A percentile compares a stretch with the other conserved stretches of the same genome.
phyloP scores from a whole-genome alignment of 2,113 vertebrate genomes.

The Chaetodon auriga region DNA sequence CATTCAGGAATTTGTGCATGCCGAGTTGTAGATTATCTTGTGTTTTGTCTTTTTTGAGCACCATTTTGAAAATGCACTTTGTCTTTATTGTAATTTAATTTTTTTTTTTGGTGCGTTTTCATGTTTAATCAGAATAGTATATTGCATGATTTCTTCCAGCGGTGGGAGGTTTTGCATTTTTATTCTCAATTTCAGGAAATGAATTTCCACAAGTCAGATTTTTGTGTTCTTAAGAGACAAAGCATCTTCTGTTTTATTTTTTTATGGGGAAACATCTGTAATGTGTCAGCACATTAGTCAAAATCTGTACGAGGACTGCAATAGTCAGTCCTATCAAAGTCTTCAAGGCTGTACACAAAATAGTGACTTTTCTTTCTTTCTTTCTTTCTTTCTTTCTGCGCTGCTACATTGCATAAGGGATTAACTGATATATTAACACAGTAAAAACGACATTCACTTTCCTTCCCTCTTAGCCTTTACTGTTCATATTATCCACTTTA shows the following conservation, averaged over 20 bases:
- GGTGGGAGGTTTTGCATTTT: constrained; percentile 29
- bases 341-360: not conserved
- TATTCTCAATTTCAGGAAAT: constrained; percentile 5
- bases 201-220: not conserved
- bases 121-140: constrained; percentile 19
- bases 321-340: not conserved
- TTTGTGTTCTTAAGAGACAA: not conserved
- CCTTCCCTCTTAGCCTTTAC: not conserved
- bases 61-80: constrained; percentile 31
- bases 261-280: not conserved
- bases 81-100: not conserved
- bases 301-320: not conserved
- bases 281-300: constrained; percentile 7
- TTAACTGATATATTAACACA: not conserved
- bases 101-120: not conserved
- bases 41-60: constrained; percentile 32
- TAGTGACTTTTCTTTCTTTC: not conserved
- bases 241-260: not conserved
- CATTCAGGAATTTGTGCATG: constrained; percentile 56
- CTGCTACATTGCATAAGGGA: not conserved
- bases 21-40: constrained; percentile 37
- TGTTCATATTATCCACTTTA: not conserved
- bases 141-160: constrained; percentile 13
- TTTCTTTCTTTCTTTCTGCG: not conserved
- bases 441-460: not conserved